These are phyloP conservation scores for Microtus montanus DNA, from an alignment of 2,113 vertebrate genomes.

Conservation along the genomic window DNA sequence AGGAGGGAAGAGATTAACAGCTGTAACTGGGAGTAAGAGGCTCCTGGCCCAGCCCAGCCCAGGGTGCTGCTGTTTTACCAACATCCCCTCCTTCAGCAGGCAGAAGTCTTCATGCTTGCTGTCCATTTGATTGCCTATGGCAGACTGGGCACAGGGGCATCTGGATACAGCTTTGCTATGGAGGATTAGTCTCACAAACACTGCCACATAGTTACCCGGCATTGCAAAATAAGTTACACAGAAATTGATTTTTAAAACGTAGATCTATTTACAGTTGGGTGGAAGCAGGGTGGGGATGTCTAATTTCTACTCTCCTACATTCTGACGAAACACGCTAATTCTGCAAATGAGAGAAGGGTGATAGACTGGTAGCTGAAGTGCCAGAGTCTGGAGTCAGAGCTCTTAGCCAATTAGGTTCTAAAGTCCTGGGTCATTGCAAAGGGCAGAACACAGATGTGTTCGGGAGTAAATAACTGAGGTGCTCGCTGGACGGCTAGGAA, in stretches of 20 bases:
- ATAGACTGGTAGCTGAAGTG: background rate
- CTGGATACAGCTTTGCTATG: background rate
- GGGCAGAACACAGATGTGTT: background rate
- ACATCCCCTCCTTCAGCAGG: background rate
- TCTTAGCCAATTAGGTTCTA: background rate
- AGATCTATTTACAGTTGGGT: background rate
- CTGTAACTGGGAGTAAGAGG: background rate
- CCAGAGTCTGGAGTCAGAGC: background rate
- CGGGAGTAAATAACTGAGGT: background rate
- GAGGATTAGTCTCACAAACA: background rate
- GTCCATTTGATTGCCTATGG: background rate
- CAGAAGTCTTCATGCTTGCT: background rate
- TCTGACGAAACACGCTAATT: background rate
- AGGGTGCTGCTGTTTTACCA: background rate
- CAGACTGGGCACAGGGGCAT: background rate
- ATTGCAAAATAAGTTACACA: background rate
- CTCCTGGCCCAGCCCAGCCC: fast-evolving
- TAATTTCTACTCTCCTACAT: background rate
- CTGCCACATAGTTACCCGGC: background rate
- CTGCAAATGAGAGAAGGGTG: background rate
- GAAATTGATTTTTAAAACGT: background rate
- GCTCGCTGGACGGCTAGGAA: background rate
- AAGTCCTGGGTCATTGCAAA: background rate
- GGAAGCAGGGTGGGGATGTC: background rate
- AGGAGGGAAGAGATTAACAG: background rate